phyloP scores from a whole-genome alignment of 2,797 vertebrate genomes.

The Dryobates pubescens region DNA sequence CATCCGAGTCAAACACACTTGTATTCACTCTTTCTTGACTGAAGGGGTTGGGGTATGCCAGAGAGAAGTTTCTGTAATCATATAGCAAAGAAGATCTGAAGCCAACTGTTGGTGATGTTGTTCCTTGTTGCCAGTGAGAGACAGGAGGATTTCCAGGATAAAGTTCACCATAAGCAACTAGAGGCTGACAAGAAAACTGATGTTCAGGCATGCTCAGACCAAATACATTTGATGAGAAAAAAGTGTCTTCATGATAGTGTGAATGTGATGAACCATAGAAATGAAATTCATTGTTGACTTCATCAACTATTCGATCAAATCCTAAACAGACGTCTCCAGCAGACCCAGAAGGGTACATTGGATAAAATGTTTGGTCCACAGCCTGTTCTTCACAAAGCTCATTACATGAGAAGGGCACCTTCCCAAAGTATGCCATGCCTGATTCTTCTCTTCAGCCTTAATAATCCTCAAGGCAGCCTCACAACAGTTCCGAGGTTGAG shows the following conservation, averaged over 20 bases:
- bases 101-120: not conserved
- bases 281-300: constrained; percentile 37
- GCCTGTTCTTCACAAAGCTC: not conserved
- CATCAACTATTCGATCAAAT: constrained; percentile 17
- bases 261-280: constrained; percentile 43
- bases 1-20: not conserved
- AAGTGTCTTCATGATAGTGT: not conserved
- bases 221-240: not conserved
- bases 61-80: not conserved
- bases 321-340: not conserved
- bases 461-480: not conserved
- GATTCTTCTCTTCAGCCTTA: not conserved
- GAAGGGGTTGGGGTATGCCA: not conserved
- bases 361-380: not conserved
- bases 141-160: not conserved
- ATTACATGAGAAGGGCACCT: not conserved
- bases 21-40: not conserved
- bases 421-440: constrained; percentile 17
- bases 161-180: not conserved
- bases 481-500: not conserved
- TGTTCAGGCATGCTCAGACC: not conserved
- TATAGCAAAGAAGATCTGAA: not conserved
- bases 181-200: not conserved
- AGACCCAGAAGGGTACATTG: not conserved
- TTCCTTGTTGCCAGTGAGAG: not conserved